phyloP scores from a whole-genome alignment of 1,140 invertebrate genomes.

The Eupristina koningsbergeri region DNA sequence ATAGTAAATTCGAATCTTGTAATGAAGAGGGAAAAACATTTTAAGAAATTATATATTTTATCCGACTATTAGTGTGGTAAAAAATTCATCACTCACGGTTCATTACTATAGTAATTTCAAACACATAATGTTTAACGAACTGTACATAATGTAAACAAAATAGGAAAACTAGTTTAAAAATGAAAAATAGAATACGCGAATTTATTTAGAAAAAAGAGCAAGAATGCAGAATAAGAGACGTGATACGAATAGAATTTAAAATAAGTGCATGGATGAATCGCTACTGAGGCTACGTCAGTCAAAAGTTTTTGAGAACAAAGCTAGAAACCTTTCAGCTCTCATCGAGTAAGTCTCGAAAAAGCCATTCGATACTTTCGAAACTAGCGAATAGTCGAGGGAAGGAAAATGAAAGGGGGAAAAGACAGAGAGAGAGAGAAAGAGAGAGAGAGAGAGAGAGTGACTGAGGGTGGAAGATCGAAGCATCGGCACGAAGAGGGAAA shows the following conservation, averaged over 20 bases:
- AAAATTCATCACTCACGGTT: no score
- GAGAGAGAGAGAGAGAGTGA: no score
- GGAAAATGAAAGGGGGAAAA: constrained; percentile 19
- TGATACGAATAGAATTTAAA: not conserved
- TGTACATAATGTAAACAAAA: no score
- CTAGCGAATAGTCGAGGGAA: constrained; percentile 49
- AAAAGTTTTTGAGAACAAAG: constrained; percentile 50
- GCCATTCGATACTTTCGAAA: constrained; percentile 61
- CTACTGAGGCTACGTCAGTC: constrained; percentile 53
- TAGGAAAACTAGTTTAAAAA: no score
- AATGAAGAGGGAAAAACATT: no score
- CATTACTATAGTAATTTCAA: no score
- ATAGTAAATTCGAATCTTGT: no score
- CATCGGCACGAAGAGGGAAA: constrained; percentile 55
- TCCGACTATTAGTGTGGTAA: no score
- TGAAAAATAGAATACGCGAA: no score
- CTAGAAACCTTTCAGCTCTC: constrained; percentile 58
- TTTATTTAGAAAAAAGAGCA: not conserved
- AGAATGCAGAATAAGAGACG: not conserved
- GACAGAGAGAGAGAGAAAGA: constrained; percentile 37
- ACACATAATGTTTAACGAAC: no score
- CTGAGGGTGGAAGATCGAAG: constrained; percentile 21
- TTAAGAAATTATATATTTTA: no score
- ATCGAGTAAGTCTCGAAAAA: constrained; percentile 42
- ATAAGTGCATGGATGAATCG: not conserved